These are phyloP conservation scores for Dromococcyx pavoninus DNA, from an alignment of 2,797 vertebrate genomes.

Conservation along the genomic window DNA sequence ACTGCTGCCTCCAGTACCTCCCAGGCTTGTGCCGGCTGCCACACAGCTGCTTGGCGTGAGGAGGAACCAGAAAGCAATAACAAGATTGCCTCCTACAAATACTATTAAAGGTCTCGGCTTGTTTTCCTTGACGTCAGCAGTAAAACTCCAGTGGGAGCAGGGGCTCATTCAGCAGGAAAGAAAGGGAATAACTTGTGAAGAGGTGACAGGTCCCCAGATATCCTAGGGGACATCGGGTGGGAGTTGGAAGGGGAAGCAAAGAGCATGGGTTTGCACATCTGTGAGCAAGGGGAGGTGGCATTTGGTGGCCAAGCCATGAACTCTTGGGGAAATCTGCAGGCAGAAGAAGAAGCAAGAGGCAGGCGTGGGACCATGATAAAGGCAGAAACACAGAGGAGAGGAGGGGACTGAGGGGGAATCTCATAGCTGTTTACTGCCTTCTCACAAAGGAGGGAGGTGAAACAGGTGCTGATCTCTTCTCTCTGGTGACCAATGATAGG, in stretches of 20 bases:
- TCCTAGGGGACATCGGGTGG: rapidly evolving
- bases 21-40: neutral
- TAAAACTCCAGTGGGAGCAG: conserved; percentile 15
- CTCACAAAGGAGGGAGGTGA: no score
- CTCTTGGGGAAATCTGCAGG: neutral
- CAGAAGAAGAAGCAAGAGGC: neutral
- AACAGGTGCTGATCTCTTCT: no score
- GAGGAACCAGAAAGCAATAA: conserved; percentile 5
- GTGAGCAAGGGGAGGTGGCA: neutral
- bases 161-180: neutral
- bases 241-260: neutral
- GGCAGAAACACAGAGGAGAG: neutral
- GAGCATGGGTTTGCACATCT: rapidly evolving
- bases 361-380: neutral
- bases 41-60: rapidly evolving
- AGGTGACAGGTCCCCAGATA: neutral
- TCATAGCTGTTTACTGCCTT: no score
- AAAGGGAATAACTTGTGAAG: neutral
- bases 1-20: neutral
- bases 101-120: conserved; percentile 30
- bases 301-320: neutral
- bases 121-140: conserved; percentile 31
- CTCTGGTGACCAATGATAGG: no score
- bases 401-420: no score
- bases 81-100: conserved; percentile 50